Conservation (phyloP, 1,140 invertebrate genomes). For the Lineus longissimus region DNA sequence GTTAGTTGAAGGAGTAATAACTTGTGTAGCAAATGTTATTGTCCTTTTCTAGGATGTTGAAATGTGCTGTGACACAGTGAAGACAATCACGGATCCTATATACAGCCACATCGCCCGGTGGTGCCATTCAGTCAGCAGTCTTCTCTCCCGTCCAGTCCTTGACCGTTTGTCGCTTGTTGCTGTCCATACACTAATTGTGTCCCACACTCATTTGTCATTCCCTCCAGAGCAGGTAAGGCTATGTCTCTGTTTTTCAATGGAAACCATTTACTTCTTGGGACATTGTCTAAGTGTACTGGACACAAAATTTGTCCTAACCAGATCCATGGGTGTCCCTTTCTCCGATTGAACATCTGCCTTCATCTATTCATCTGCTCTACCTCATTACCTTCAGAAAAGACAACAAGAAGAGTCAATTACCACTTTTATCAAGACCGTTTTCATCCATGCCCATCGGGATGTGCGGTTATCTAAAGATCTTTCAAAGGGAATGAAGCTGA, state of each 20-base stretch:
- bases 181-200: constrained; percentile 27
- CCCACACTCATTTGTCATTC: constrained; percentile 27
- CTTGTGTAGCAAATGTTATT: not conserved
- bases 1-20: no score
- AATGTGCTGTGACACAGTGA: constrained; percentile 14
- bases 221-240: constrained; percentile 24
- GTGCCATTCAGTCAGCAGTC: constrained; percentile 24
- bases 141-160: constrained; percentile 27
- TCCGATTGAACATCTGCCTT: no score
- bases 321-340: no score
- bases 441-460: not conserved
- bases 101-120: constrained; percentile 19
- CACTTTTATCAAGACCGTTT: not conserved
- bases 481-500: not conserved
- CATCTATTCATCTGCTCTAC: no score
- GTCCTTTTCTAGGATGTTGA: constrained; percentile 26
- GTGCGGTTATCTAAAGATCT: not conserved
- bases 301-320: no score
- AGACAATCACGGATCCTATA: constrained; percentile 24
- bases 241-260: no score
- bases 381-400: not conserved
- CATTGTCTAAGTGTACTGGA: no score
- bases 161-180: constrained; percentile 37
- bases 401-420: not conserved
- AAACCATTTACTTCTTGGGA: no score